These are phyloP conservation scores for Polypterus senegalus DNA, from an alignment of 2,113 vertebrate genomes.

Conservation along the genomic window DNA sequence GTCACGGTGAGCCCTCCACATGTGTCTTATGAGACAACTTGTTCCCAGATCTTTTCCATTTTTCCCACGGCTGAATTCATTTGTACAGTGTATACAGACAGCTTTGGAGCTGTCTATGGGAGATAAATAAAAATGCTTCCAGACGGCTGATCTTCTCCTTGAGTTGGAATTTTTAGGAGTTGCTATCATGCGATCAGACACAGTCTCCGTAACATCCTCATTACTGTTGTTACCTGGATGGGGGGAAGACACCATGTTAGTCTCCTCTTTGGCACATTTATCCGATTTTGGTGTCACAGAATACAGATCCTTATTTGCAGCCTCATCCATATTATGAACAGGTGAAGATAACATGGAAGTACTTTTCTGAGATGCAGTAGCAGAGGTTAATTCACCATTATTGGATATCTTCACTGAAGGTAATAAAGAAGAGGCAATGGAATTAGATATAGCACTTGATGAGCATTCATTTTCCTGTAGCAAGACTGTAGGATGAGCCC, in stretches of 20 bases:
- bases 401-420: conserved; percentile 63
- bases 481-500: conserved; percentile 83
- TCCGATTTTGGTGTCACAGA: conserved; percentile 59
- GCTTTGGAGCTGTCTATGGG: conserved; percentile 89
- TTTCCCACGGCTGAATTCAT: conserved; percentile 91
- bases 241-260: conserved; percentile 40
- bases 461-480: conserved; percentile 55
- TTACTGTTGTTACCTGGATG: conserved; percentile 46
- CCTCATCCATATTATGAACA: conserved; percentile 54
- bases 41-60: conserved; percentile 93
- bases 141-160: conserved; percentile 81
- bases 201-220: conserved; percentile 57
- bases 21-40: conserved; percentile 89
- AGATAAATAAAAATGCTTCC: conserved; percentile 95
- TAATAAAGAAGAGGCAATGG: conserved; percentile 50
- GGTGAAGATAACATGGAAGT: conserved; percentile 65
- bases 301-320: conserved; percentile 64
- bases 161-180: conserved; percentile 72
- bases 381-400: conserved; percentile 43
- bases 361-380: conserved; percentile 41
- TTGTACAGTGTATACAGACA: conserved; percentile 95
- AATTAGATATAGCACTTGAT: conserved; percentile 33
- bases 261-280: conserved; percentile 46
- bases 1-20: conserved; percentile 91
- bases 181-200: conserved; percentile 48